Percentiles rank a stretch among this genome's conserved stretches.
Conservation (phyloP, 2,797 vertebrate species). For the Limnodromus scolopaceus region DNA sequence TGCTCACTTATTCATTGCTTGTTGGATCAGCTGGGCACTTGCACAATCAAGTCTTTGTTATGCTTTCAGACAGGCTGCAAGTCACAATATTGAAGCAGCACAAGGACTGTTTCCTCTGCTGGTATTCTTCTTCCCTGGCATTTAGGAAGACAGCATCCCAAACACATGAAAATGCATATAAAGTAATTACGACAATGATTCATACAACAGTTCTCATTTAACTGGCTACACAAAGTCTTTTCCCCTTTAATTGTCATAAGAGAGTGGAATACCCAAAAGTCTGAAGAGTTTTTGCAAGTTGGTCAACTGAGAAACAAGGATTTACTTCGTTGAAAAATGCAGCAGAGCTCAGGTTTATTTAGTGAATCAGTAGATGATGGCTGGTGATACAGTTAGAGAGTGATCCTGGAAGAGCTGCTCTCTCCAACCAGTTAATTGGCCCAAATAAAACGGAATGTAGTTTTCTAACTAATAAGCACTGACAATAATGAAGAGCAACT, state of each 20-base stretch:
- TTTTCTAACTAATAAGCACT: constrained; percentile 37
- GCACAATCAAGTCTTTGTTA: constrained; percentile 72
- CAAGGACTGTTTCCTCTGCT: constrained; percentile 63
- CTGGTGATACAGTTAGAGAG: not conserved
- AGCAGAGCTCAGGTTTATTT: constrained; percentile 8
- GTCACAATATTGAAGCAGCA: constrained; percentile 73
- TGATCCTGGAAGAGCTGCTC: not conserved
- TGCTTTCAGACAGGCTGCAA: constrained; percentile 68
- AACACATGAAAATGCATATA: constrained; percentile 1
- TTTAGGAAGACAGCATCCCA: constrained; percentile 23
- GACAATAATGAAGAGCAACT: constrained; percentile 56
- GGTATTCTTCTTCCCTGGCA: constrained; percentile 41
- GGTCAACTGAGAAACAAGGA: constrained; percentile 1
- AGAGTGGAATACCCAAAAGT: not conserved
- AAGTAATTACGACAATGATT: not conserved
- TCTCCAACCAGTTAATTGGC: constrained; percentile 32
- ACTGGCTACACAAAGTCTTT: not conserved
- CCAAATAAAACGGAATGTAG: constrained; percentile 33
- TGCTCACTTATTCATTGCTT: constrained; percentile 72
- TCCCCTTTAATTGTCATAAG: not conserved
- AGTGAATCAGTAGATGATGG: not conserved
- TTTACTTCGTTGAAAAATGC: not conserved
- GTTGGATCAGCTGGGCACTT: constrained; percentile 76
- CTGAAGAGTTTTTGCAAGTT: constrained; percentile 10
- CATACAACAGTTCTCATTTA: not conserved